Evolutionary conservation across 2,113 vertebrate species (phyloP), one percentile per base, ranked within the genome.

Genomic region (Heptranchias perlo): DNA sequence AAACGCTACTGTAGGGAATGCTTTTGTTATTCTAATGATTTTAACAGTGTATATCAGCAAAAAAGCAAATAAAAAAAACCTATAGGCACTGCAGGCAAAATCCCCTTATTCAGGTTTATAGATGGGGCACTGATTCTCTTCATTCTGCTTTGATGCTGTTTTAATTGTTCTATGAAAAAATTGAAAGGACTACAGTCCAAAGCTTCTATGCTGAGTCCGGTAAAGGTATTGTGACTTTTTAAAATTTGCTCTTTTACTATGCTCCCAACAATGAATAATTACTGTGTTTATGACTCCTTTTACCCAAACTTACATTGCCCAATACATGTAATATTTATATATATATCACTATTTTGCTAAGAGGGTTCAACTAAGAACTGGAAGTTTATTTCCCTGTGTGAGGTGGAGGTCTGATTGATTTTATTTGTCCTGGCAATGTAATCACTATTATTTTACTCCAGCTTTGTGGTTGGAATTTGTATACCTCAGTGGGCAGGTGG

Each of bases 11-110:
- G n/a, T 25, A 39, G 61, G 25, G 58, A 94, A 64, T 64, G 39
- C 35, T 64, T 94, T 94, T 94, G 91, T 94, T 94, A 94, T 94
- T 94, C 91, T 64, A 94, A 94, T 62, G 35, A n/a, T 28, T 39
- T 44, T 7, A 23, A 39, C 18, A 82, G n/a, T 3, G 35, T 65
- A 39, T 39, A 39, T 94, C 91, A 94, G 91, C 91, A 91, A 91
- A 91, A n/a, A n/a, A n/a, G n/a, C n/a, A n/a, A n/a, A 52, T 64
- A 64, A 39, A 65, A 94, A 82, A 82, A 44, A 47, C 4, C 78
- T 64, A 25, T 65, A 94, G 16, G 21, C 91, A 94, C 65, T 65
- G 35, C 91, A 94, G 35, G 39, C 39, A 65, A 44, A 62, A 94
- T 49, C 13, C 58, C 61, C 61, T 94, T 94, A 23, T 64, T 94